Evolutionary conservation across 2,888 invertebrate genomes (phyloP).

Genomic region (Polietes domitor): DNA sequence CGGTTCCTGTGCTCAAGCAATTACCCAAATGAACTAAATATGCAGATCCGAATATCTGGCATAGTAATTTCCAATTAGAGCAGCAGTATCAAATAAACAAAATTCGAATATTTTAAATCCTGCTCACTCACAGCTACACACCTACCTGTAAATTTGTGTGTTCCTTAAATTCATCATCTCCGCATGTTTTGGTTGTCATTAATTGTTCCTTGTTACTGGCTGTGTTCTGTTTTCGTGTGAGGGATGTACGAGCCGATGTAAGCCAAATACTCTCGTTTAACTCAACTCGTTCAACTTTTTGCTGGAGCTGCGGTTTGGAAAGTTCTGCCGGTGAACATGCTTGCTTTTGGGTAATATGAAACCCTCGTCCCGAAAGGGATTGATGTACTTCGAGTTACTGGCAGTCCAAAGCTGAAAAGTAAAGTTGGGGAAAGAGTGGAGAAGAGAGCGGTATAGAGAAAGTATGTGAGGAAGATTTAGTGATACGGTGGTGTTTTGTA

Average conservation of each 20-base stretch:
- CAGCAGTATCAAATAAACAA: too few species aligned
- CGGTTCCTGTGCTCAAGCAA: too few species aligned
- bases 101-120: background rate
- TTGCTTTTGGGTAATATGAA: constrained; percentile 63
- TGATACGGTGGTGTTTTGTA: constrained; percentile 44
- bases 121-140: background rate
- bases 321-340: constrained; percentile 34
- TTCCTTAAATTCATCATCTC: constrained; percentile 28
- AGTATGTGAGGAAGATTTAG: background rate
- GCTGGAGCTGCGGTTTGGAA: constrained; percentile 41
- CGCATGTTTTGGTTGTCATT: constrained; percentile 45
- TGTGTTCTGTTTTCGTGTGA: background rate
- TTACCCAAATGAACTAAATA: too few species aligned
- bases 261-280: constrained; percentile 30
- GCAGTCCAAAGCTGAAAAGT: background rate
- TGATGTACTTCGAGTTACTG: constrained; percentile 53
- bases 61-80: too few species aligned
- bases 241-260: constrained; percentile 5
- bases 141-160: background rate
- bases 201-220: constrained; percentile 46
- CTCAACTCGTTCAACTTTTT: background rate
- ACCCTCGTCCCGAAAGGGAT: constrained; percentile 47
- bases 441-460: background rate
- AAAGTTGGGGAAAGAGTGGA: background rate
- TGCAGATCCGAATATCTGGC: too few species aligned